Percentiles rank a stretch among this genome's conserved stretches.
Conservation (phyloP, 2,888 invertebrate genomes). For the Therioaphis trifolii region DNA sequence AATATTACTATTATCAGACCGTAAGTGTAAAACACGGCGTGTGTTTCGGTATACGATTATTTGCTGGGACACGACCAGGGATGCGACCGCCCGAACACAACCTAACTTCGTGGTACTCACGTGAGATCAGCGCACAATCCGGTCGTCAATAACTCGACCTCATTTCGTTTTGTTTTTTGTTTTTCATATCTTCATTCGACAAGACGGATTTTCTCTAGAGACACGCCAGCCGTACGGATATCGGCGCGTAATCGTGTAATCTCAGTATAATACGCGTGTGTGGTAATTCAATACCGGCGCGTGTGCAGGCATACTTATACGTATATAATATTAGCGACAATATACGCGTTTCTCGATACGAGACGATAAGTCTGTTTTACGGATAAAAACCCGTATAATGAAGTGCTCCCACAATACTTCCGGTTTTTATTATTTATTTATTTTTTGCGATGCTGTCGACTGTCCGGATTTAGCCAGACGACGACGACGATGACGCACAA, state of each 20-base stretch:
- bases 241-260: neutral
- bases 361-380: neutral
- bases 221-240: neutral
- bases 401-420: neutral
- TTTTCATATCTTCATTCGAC: neutral
- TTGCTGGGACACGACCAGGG: too few relatives aligned
- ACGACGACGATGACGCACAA: neutral
- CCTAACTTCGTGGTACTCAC: neutral
- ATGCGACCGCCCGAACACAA: neutral
- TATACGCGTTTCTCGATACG: neutral
- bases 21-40: conserved; percentile 3
- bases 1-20: too few relatives aligned
- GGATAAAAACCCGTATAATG: neutral
- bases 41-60: neutral
- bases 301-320: too few relatives aligned
- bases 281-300: neutral
- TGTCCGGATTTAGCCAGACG: neutral
- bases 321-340: neutral
- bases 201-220: neutral
- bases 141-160: neutral
- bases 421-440: neutral
- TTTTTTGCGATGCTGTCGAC: neutral
- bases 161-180: neutral
- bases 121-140: neutral
- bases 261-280: neutral